phyloP scores from a whole-genome alignment of 2,888 invertebrate species.

The Trichopria drosophilae region DNA sequence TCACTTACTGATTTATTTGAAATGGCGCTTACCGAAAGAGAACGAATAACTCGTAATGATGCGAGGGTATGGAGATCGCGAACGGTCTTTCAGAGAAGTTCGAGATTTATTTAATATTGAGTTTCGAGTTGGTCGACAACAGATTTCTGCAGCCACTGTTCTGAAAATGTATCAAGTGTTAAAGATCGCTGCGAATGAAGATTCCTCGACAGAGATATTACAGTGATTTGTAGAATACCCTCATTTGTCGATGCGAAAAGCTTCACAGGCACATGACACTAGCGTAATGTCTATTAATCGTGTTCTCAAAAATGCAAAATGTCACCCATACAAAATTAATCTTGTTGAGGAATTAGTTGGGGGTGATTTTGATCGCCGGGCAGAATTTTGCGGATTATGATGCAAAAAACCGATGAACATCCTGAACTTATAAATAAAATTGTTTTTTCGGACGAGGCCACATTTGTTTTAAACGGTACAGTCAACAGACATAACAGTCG shows the following conservation, averaged over 20 bases:
- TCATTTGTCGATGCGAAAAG: conserved; percentile 8
- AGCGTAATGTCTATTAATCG: conserved; percentile 24
- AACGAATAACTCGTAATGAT: too few species aligned
- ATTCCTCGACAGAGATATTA: too few species aligned
- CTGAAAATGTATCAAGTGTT: not conserved
- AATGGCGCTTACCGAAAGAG: too few species aligned
- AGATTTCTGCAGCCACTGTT: conserved; percentile 10
- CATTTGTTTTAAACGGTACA: not conserved
- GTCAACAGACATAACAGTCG: conserved; percentile 3
- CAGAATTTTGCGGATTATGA: conserved; percentile 39
- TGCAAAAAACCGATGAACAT: too few species aligned
- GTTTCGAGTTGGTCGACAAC: not conserved
- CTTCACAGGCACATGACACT: conserved; percentile 17
- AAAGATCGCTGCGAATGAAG: too few species aligned
- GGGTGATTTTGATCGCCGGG: conserved; percentile 34
- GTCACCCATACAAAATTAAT: conserved; percentile 36
- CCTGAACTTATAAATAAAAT: too few species aligned
- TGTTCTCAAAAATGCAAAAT: too few species aligned
- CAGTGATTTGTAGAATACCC: conserved; percentile 18
- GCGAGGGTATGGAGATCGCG: conserved; percentile 6
- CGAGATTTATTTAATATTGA: conserved; percentile 16
- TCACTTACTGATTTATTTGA: too few species aligned
- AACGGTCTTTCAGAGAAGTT: conserved; percentile 8
- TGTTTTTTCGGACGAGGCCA: too few species aligned
- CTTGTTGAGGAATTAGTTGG: conserved; percentile 37